Evolutionary conservation across 2,113 vertebrate genomes (phyloP), one percentile per base, ranked within the genome.

Genomic region (Benitochromis conjunctus): DNA sequence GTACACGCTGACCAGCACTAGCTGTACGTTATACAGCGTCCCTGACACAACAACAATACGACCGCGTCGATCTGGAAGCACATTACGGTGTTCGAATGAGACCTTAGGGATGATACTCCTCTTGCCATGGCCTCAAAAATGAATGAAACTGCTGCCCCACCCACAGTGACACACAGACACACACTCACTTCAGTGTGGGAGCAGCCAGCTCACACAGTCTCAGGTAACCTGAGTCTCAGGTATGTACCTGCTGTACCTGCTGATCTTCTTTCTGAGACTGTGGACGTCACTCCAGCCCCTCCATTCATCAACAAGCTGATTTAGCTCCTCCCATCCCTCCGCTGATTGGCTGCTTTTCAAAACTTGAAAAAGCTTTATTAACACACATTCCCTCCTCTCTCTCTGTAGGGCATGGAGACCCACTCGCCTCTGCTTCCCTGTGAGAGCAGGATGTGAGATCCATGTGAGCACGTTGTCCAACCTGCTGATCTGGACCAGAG

Each of bases 401-500:
- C 58, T 34, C 16, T 19, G 11, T 60, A 62, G 14, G 58, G 1
- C 5, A 16, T 62, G 57, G 10, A 12, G 24, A 10, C 5, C n/a
- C 53, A 55, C n/a, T 55, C 2, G 9, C 9, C 54, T 24, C 54
- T 31, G 6, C 6, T 18, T 51, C 4, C 2, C 43, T 16, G 43
- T 46, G 43, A 13, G 14, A 57, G n/a, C 54, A 55, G 56, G 4
- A 16, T 16, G 13, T 29, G 56, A 29, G 24, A 4, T 31, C 26
- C 5, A 7, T 13, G 1, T 34, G 57, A 34, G 31, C 3, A 31
- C 24, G 8, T 60, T n/a, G n/a, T n/a, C n/a, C 3, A 5, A 9
- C 8, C 58, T 36, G 31, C 58, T 6, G 16, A 60, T 36, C 31
- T 0, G 3, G 0, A 6, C 8, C 29, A 34, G 19, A 54, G 1